phyloP scores from a whole-genome alignment of 1,140 invertebrate species.

The Paracyclopina nana region DNA sequence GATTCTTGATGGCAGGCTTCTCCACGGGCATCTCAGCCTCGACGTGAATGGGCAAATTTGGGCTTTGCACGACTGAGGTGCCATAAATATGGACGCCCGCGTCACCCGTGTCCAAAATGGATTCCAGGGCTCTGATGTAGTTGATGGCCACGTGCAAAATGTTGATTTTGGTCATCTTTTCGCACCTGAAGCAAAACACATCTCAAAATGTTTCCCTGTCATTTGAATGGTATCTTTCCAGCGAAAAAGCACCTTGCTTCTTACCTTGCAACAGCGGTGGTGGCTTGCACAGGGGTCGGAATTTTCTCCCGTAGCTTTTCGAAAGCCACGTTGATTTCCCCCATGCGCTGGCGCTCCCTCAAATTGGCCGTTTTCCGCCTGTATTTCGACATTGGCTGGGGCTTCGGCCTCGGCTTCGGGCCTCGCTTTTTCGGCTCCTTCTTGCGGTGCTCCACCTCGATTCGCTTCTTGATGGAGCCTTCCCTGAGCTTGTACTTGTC shows the following conservation, averaged over 20 bases:
- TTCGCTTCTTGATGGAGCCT: neutral
- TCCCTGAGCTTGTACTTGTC: neutral
- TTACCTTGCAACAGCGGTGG: no score
- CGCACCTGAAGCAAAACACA: conserved; percentile 6
- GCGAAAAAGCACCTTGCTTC: no score
- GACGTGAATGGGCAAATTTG: no score
- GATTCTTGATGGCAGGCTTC: no score
- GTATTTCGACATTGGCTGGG: neutral
- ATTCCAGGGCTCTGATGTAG: conserved; percentile 13
- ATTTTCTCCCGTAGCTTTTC: conserved; percentile 5
- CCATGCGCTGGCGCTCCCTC: conserved; percentile 2
- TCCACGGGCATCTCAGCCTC: no score
- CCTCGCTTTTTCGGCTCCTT: neutral
- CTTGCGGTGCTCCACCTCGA: neutral
- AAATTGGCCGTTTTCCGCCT: conserved; percentile 6
- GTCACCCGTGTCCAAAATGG: conserved; percentile 5
- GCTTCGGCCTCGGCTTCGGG: conserved; percentile 8
- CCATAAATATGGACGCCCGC: conserved; percentile 9
- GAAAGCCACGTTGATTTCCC: conserved; percentile 7
- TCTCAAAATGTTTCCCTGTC: no score
- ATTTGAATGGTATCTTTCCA: no score
- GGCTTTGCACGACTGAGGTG: conserved; percentile 7
- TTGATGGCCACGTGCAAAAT: conserved; percentile 8
- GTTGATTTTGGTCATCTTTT: conserved; percentile 9
- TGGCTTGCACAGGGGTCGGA: conserved; percentile 2